Base-by-base conservation (phyloP, 2,113 vertebrate genomes). In the Emydura subglobosa region DNA sequence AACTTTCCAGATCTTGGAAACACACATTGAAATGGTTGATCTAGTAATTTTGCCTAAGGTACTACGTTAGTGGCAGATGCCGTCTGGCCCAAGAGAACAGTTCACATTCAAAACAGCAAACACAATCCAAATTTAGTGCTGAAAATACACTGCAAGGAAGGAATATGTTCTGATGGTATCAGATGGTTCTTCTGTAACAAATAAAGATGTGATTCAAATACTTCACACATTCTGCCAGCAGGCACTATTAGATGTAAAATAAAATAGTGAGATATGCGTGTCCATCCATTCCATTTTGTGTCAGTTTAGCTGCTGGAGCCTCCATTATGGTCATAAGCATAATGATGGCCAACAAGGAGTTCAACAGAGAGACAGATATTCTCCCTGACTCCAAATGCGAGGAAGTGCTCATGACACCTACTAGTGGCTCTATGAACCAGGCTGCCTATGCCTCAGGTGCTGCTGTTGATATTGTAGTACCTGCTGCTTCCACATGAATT, bases 251-350 rank as follows among this genome's bases (percentile, higher is more conserved):
- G 72, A 86, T 78, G 12, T 59, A 94, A 94, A 92, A 92, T 39
- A 44, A 78, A 94, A 90, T 7, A 51, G 0, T 82, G 83, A 94
- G 90, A 90, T 65, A 90, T 4, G 11, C 27, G 79, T 82, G 87
- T 44, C 89, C 54, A 72, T 27, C 65, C 51, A 76, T 53, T 51
- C 59, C n/a, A 13, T 79, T 94, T 0, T 16, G 91, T 80, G 89
- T 94, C 81, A 19, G n/a, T 78, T 42, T 14, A 31, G 90, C 53
- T 93, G 86, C 95, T 93, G 85, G 76, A 85, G 94, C 79, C 91
- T 94, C 92, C 95, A 95, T 97, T 97, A 96, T 86, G 90, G 93
- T 96, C 96, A 97, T 96, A 97, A 97, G 96, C 94, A 97, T 1
- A 96, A 81, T 19, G 87, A 91, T 9, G 94, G 84, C 47, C 94